A percentile compares a stretch with the other conserved stretches of the same genome.
Evolutionary conservation across 2,888 invertebrate genomes (phyloP).

Genomic region (Acrobasis suavella): DNA sequence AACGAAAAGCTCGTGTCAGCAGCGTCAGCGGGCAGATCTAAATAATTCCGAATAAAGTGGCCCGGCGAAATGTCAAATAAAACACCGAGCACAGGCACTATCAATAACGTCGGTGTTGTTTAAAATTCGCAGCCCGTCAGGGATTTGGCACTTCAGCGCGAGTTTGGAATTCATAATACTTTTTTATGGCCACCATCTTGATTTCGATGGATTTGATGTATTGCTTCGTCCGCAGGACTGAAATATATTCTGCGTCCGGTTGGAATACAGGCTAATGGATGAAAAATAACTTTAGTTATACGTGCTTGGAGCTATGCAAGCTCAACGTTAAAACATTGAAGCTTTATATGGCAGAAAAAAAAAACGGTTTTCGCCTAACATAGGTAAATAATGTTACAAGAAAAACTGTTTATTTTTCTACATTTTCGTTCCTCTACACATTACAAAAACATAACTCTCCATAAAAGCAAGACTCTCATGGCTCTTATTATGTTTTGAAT

Average conservation of each 20-base stretch:
- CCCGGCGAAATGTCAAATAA: slow-evolving; percentile 54
- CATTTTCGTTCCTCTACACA: too few species aligned
- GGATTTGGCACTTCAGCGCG: slow-evolving; percentile 71
- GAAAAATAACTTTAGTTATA: not conserved
- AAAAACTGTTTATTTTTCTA: too few species aligned
- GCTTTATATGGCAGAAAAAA: too few species aligned
- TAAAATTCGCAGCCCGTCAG: slow-evolving; percentile 70
- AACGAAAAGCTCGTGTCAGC: slow-evolving; percentile 11
- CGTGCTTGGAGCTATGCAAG: not conserved
- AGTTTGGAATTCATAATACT: slow-evolving; percentile 67
- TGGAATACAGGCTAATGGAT: not conserved
- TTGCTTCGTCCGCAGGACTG: slow-evolving; percentile 29
- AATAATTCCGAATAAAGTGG: slow-evolving; percentile 28
- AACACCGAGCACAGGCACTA: slow-evolving; percentile 53
- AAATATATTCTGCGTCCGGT: not conserved
- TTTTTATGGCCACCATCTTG: slow-evolving; percentile 57
- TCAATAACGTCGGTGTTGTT: slow-evolving; percentile 64
- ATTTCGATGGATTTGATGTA: slow-evolving; percentile 50
- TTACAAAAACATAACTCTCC: too few species aligned
- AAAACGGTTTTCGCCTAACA: too few species aligned
- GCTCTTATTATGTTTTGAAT: too few species aligned
- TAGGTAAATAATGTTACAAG: too few species aligned
- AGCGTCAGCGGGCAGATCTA: slow-evolving; percentile 7
- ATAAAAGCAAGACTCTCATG: too few species aligned
- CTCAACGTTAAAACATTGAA: too few species aligned